Evolutionary conservation across 2,113 vertebrate genomes (phyloP).

Genomic region (Aldabrachelys gigantea): DNA sequence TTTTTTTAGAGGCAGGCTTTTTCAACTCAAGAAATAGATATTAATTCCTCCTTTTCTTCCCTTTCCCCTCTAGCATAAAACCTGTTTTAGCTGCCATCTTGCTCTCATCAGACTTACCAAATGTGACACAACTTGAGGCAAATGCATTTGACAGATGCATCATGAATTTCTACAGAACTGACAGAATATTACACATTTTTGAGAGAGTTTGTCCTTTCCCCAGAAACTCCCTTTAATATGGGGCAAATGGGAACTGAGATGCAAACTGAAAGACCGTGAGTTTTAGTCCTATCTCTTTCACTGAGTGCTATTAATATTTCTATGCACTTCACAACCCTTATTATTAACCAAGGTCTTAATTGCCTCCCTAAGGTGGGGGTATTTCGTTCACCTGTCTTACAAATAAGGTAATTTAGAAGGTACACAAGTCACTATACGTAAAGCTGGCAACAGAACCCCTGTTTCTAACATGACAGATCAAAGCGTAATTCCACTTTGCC

Average conservation of each 20-base stretch:
- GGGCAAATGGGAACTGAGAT: not conserved
- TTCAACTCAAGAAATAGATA: not conserved
- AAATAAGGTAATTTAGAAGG: not conserved
- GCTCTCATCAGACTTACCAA: not conserved
- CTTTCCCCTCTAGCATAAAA: not conserved
- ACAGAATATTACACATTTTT: not conserved
- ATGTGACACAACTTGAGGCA: not conserved
- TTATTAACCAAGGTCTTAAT: not conserved
- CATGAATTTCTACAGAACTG: fast-evolving
- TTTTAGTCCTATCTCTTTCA: not conserved
- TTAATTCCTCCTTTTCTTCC: not conserved
- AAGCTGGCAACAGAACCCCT: not conserved
- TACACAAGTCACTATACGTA: not conserved
- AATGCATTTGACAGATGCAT: not conserved
- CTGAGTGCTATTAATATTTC: not conserved
- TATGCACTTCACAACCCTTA: not conserved
- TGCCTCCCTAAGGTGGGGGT: not conserved
- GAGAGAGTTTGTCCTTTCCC: not conserved
- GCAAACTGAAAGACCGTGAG: not conserved
- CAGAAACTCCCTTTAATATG: not conserved
- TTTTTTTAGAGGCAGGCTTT: not conserved
- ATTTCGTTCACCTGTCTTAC: not conserved
- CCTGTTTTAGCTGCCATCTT: not conserved
- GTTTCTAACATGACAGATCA: not conserved
- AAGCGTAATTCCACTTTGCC: not conserved